These are phyloP conservation scores for Neoitamus cyanurus DNA, from an alignment of 2,888 invertebrate genomes.

Conservation along the genomic window DNA sequence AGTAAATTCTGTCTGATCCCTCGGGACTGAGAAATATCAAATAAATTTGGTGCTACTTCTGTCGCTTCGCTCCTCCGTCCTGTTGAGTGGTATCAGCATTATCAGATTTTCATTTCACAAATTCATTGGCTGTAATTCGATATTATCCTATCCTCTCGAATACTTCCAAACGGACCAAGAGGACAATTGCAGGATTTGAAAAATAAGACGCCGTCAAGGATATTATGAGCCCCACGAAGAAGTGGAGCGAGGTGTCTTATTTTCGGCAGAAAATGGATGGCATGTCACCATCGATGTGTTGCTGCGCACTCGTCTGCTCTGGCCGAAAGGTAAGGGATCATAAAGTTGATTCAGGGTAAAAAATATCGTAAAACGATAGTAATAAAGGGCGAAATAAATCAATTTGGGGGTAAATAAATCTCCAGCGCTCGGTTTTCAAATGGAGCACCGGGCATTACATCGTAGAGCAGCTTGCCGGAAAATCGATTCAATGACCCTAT, in stretches of 20 bases:
- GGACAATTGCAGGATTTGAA: slow-evolving; percentile 9
- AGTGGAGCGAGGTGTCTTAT: background rate
- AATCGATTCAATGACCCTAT: slow-evolving; percentile 1
- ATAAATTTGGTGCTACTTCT: background rate
- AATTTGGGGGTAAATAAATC: background rate
- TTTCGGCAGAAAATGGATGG: background rate
- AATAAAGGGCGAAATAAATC: background rate
- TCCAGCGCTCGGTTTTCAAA: background rate
- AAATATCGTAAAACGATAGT: slow-evolving; percentile 5
- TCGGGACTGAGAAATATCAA: background rate
- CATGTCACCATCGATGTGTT: background rate
- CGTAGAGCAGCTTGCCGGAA: background rate
- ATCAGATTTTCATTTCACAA: slow-evolving; percentile 18
- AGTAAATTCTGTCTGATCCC: background rate
- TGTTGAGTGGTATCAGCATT: slow-evolving; percentile 15
- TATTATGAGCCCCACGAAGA: background rate
- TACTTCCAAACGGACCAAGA: background rate
- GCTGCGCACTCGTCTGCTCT: background rate
- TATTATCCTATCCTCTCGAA: background rate
- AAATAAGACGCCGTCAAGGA: background rate
- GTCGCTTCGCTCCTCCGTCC: background rate
- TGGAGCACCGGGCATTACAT: background rate
- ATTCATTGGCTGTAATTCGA: slow-evolving; percentile 14
- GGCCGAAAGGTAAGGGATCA: background rate
- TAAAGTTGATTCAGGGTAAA: background rate